Evolutionary conservation across 2,113 vertebrate genomes (phyloP).

Genomic region (Axis porcinus): DNA sequence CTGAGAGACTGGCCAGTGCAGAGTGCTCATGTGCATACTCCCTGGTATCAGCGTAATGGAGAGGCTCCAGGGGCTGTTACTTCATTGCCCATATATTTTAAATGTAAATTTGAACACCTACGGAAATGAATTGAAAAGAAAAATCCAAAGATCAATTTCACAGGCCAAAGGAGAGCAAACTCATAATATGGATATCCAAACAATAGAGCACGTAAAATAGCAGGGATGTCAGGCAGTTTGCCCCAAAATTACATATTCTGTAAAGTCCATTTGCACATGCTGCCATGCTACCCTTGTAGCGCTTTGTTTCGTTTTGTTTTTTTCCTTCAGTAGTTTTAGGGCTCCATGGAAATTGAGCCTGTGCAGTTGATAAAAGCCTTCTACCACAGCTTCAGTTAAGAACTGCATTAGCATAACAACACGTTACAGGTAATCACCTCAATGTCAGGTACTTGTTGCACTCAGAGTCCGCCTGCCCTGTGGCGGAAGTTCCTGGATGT

Average conservation of each 20-base stretch:
- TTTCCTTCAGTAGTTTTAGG: neutral
- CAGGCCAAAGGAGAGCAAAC: conserved; percentile 42
- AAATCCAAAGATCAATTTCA: conserved; percentile 43
- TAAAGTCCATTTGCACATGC: neutral
- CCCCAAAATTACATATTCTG: neutral
- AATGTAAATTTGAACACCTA: conserved; percentile 49
- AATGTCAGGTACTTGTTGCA: neutral
- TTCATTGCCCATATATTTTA: conserved; percentile 41
- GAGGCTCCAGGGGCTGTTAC: neutral
- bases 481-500: accelerated
- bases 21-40: accelerated
- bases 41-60: neutral
- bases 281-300: neutral
- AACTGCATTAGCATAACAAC: neutral
- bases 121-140: conserved; percentile 40
- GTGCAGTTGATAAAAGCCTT: neutral
- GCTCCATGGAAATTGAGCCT: neutral
- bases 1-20: neutral
- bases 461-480: accelerated
- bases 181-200: conserved; percentile 36
- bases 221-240: neutral
- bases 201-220: neutral
- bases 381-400: neutral
- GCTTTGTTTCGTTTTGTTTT: neutral
- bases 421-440: neutral